Evolutionary conservation across 2,888 invertebrate species (phyloP).

Genomic region (Brachyopa scutellaris): DNA sequence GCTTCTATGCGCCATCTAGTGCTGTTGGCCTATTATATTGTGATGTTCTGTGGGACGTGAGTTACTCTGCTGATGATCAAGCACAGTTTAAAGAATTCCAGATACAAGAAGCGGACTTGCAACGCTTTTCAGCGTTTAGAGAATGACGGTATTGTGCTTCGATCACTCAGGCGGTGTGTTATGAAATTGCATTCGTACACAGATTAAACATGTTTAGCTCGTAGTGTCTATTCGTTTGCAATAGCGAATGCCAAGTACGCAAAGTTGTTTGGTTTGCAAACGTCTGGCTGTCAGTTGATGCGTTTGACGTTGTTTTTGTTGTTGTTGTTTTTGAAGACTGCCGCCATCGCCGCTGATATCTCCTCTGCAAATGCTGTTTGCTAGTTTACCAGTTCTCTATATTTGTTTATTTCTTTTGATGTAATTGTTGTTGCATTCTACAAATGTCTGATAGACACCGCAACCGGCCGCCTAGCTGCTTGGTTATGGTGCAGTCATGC

Average conservation of each 20-base stretch:
- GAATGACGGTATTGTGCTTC: slow-evolving; percentile 51
- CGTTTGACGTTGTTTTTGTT: slow-evolving; percentile 34
- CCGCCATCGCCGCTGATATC: not conserved
- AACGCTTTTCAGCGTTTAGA: not conserved
- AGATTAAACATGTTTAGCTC: slow-evolving; percentile 23
- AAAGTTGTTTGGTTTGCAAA: slow-evolving; percentile 51
- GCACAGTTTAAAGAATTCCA: slow-evolving; percentile 47
- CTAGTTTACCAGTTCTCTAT: not conserved
- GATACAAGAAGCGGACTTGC: slow-evolving; percentile 1
- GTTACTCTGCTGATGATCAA: slow-evolving; percentile 22
- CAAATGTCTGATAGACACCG: slow-evolving; percentile 33
- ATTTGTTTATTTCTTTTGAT: not conserved
- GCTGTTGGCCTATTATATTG: slow-evolving; percentile 36
- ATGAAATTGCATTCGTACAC: slow-evolving; percentile 47
- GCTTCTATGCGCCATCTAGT: slow-evolving; percentile 49
- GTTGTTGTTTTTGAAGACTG: slow-evolving; percentile 31
- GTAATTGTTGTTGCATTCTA: slow-evolving; percentile 11
- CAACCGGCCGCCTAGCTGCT: not conserved
- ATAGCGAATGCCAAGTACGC: slow-evolving; percentile 52
- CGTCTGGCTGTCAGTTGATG: slow-evolving; percentile 51
- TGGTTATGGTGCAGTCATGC: slow-evolving; percentile 23
- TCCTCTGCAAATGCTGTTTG: not conserved
- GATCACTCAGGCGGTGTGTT: not conserved
- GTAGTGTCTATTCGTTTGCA: slow-evolving; percentile 33
- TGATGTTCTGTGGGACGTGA: slow-evolving; percentile 18